These are phyloP conservation scores for Agelastica alni DNA, from an alignment of 2,888 invertebrate species.

Conservation along the genomic window DNA sequence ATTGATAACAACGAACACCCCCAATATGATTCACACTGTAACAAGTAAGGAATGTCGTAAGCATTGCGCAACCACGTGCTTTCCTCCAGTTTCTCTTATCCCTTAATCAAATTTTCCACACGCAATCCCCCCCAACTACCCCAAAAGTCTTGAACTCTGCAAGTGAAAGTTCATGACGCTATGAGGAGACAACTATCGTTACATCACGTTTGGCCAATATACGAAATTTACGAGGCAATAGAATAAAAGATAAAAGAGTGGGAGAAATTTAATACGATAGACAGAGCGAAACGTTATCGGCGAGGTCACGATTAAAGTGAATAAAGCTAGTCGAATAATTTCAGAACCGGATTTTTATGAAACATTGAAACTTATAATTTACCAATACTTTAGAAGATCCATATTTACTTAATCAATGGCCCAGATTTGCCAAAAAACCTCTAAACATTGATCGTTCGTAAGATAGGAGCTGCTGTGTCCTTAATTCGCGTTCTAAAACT, in stretches of 20 bases:
- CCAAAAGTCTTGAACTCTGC: conserved; percentile 4
- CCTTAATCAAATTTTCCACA: conserved; percentile 1
- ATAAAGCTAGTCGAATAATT: neutral
- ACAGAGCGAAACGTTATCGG: neutral
- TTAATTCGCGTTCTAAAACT: too few species aligned
- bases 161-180: conserved; percentile 16
- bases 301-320: neutral
- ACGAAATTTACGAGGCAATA: conserved; percentile 2
- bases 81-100: conserved; percentile 7
- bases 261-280: too few species aligned
- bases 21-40: neutral
- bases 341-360: neutral
- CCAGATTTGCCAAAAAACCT: too few species aligned
- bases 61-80: conserved; percentile 11
- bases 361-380: neutral
- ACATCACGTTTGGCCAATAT: neutral
- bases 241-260: neutral
- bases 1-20: too few species aligned
- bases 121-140: neutral
- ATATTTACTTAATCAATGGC: too few species aligned
- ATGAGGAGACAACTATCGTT: neutral
- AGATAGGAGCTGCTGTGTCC: too few species aligned
- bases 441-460: too few species aligned
- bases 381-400: too few species aligned
- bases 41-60: neutral